Evolutionary conservation across 2,888 invertebrate species (phyloP).

Genomic region (Apamea monoglypha): DNA sequence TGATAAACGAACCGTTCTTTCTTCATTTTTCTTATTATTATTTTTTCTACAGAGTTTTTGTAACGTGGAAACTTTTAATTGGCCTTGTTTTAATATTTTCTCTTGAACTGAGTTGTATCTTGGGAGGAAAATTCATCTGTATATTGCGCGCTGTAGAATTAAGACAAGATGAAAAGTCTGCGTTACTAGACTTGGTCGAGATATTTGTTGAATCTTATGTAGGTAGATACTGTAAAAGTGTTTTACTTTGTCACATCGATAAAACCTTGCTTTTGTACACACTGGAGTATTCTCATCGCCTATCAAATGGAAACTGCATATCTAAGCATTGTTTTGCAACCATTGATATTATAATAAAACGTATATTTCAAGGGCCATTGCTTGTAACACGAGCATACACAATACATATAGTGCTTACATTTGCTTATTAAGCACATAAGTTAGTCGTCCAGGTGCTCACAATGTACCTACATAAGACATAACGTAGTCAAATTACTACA

Average conservation of each 20-base stretch:
- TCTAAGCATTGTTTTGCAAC: constrained; percentile 15
- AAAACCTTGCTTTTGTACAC: neutral
- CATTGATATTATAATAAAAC: constrained; percentile 6
- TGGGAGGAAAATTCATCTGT: neutral
- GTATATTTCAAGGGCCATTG: constrained; percentile 36
- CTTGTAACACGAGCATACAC: constrained; percentile 35
- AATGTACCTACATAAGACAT: neutral
- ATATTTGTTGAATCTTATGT: neutral
- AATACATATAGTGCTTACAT: constrained; percentile 6
- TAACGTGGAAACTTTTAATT: neutral
- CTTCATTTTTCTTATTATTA: neutral
- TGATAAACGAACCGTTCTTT: constrained; percentile 24
- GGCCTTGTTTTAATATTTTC: neutral
- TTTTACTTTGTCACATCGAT: neutral
- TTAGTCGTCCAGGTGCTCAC: constrained; percentile 41
- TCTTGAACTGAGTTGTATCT: too few relatives aligned
- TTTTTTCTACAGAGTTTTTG: neutral
- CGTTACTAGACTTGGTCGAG: neutral
- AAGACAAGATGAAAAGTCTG: neutral
- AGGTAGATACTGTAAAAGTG: too few relatives aligned
- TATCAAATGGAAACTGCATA: neutral
- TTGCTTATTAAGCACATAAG: constrained; percentile 22
- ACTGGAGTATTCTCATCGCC: neutral
- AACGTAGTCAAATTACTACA: constrained; percentile 8
- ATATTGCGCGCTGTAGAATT: neutral